Evolutionary conservation across 2,888 invertebrate genomes (phyloP), one percentile per base, ranked within the genome.

Genomic region (Melikaiella ostensackeni): DNA sequence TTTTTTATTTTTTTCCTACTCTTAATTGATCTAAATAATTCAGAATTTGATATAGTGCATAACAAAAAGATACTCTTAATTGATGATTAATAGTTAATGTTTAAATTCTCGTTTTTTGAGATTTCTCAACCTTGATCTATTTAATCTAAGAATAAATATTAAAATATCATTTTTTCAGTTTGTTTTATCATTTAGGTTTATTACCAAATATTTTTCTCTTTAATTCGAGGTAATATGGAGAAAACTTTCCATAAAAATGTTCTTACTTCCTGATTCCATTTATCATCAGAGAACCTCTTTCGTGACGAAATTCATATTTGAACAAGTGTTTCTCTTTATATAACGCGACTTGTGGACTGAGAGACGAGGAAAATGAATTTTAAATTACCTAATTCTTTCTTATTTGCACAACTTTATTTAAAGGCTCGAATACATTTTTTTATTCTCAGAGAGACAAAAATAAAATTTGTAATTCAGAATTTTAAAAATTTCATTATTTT

Each of bases 311-410:
- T 19, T 70, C 46, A 50, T 70, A 70, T 70, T 70, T 70, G 70
- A 70, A 70, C 70, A 70, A 70, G 50, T 70, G 50, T 70, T 70
- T 70, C 70, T 70, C 70, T 50, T 30, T 5, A 70, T 64, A 64
- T 42, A 64, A 24, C 38, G 46, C 46, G 50, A 50, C 46, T 55
- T 70, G 70, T 70, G n/a, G 46, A 70, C 70, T 70, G n/a, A 70
- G 70, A 70, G 46, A 70, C 9, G 70, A 70, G 30, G 46, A 50
- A 59, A 70, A 50, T 70, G 70, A 46, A 70, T 70, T 70, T 70
- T 70, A n/a, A 50, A 55, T 50, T 70, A 70, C 50, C 70, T 70
- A 50, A 70, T 50, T 70, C 27, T 55, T 27, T 70, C 30, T n/a
- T 50, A 70, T 50, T 70, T 70, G 50, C 46, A 70, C 30, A 70